phyloP scores from a whole-genome alignment of 2,113 vertebrate genomes.

The Isichthys henryi region DNA sequence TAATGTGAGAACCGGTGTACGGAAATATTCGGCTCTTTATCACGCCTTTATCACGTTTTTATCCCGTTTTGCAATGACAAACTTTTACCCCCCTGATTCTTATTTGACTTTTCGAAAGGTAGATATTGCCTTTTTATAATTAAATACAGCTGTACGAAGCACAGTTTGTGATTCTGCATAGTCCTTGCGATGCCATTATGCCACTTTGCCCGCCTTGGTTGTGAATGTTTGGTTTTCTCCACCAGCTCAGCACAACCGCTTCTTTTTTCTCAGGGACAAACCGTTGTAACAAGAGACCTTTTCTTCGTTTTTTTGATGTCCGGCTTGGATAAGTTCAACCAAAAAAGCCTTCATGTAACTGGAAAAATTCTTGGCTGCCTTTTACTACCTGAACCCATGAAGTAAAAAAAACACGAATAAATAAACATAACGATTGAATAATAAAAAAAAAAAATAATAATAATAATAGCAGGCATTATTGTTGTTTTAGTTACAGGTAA shows the following conservation, averaged over 20 bases:
- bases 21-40: not conserved
- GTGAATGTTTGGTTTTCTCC: conserved; percentile 6
- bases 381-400: not conserved
- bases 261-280: not conserved
- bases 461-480: not conserved
- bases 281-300: not conserved
- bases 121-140: not conserved
- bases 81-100: not conserved
- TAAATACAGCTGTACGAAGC: not conserved
- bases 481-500: not conserved
- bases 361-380: not conserved
- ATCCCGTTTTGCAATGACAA: not conserved
- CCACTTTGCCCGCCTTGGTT: not conserved
- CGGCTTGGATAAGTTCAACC: not conserved
- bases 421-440: no score
- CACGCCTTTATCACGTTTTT: not conserved
- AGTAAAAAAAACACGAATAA: not conserved
- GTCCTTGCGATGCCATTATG: not conserved
- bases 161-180: not conserved
- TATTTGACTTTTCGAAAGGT: not conserved
- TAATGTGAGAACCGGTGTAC: not conserved
- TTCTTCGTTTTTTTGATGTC: not conserved
- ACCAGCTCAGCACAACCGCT: not conserved
- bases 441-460: not conserved
- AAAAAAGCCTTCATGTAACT: conserved; percentile 9